phyloP scores from a whole-genome alignment of 2,113 vertebrate genomes.

The Ancistrus triradiatus region DNA sequence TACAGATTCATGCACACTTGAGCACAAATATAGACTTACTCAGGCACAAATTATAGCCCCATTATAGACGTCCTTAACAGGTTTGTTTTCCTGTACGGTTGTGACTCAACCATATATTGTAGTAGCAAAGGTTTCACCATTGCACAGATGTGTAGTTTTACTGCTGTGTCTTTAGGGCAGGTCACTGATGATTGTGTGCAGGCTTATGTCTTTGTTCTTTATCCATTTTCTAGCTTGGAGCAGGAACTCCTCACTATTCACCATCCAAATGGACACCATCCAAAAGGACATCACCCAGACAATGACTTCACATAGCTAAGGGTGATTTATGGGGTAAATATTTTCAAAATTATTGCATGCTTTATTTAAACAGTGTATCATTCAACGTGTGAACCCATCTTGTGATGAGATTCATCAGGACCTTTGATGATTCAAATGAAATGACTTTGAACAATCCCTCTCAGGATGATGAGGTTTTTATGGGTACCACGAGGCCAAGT shows the following conservation, averaged over 20 bases:
- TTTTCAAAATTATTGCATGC: conserved; percentile 36
- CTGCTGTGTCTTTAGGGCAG: conserved; percentile 33
- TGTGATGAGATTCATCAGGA: conserved; percentile 41
- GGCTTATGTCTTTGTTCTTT: conserved; percentile 51
- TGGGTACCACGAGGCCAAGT: conserved; percentile 29
- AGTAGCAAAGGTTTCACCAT: conserved; percentile 59
- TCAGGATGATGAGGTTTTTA: conserved; percentile 38
- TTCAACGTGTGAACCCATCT: conserved; percentile 38
- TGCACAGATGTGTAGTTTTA: conserved; percentile 35
- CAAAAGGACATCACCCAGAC: conserved; percentile 30
- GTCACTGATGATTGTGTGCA: conserved; percentile 23
- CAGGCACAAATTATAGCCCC: conserved; percentile 21
- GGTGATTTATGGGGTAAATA: conserved; percentile 30
- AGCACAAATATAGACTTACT: conserved; percentile 20
- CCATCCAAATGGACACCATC: conserved; percentile 12
- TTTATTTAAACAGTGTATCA: conserved; percentile 44
- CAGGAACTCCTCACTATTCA: conserved; percentile 18
- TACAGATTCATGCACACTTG: neutral
- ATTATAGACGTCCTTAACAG: neutral
- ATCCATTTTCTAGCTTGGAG: conserved; percentile 36
- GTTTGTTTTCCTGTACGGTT: conserved; percentile 33
- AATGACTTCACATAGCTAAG: conserved; percentile 27
- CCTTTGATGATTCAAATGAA: conserved; percentile 27
- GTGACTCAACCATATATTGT: conserved; percentile 55
- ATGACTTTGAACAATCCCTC: conserved; percentile 39